Base-by-base conservation (phyloP, 64 coral and sea anemone species). In the Actinia equina region DNA sequence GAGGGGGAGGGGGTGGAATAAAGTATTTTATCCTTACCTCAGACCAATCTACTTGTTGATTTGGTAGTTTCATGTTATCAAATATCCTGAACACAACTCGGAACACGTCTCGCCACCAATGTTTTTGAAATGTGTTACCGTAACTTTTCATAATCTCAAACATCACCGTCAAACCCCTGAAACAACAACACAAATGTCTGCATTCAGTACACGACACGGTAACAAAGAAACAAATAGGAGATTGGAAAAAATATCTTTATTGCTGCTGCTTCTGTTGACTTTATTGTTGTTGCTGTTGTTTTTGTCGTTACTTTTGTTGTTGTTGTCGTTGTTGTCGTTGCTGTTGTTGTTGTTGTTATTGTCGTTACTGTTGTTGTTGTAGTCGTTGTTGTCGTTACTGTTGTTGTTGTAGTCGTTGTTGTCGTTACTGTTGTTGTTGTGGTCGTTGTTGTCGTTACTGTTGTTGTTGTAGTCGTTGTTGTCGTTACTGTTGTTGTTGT, bases 111-210 rank as follows among this genome's bases (percentile, higher is more conserved):
- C 93, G 88, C 97, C 97, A 99, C 97, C 97, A 99, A 81, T 99
- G 88, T 61, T 95, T 91, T 71, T 87, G 93, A 79, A 99, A 99
- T 5, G 97, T 99, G 56, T 95, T 84, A 4, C 97, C 97, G 59
- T 99, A 99, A 51, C 88, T 99, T 82, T 99, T 99, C 97, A 99
- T 99, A n/a, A 99, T 99, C 55, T 99, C 97, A 85, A 99, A 99
- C 97, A 99, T 99, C 22, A 99, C 97, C 0, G 97, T 99, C 69
- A 99, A 77, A 79, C 97, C 93, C 58, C 97, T 99, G 86, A 0
- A 59, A 85, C 3, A 41, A 57, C 62, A 20, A 57, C 62, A 20
- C 44, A 44, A 46, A 74, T 14, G 2, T 7, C 1, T 74, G 12
- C n/a, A n/a, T 26, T 74, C 89, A 84, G 17, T 19, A 26, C 17